phyloP scores from a whole-genome alignment of 2,888 invertebrate species.

The Platycnemis pennipes region DNA sequence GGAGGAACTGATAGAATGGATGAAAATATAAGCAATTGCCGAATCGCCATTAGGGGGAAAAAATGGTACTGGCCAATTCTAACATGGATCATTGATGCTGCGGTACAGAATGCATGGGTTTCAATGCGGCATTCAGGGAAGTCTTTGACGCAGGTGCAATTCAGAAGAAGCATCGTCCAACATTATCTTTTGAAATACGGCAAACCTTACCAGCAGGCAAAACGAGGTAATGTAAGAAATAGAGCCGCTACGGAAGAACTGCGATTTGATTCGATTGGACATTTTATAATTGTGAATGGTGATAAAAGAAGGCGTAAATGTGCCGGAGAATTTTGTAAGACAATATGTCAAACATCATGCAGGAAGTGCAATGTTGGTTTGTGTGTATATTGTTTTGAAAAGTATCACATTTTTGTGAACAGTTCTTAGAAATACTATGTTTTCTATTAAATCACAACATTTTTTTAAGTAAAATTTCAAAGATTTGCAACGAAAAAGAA shows the following conservation, averaged over 20 bases:
- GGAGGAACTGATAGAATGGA: not conserved
- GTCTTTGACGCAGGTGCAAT: not conserved
- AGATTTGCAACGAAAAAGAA: too few species aligned
- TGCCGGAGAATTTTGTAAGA: not conserved
- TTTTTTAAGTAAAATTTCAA: too few species aligned
- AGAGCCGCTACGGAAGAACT: not conserved
- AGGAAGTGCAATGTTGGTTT: not conserved
- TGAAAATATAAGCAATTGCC: not conserved
- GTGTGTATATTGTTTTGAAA: not conserved
- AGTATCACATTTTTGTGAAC: not conserved
- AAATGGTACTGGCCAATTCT: slow-evolving; percentile 34
- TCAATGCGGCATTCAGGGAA: not conserved
- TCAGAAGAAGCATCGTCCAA: not conserved
- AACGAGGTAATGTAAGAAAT: not conserved
- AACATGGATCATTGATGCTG: slow-evolving; percentile 16
- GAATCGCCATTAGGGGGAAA: slow-evolving; percentile 7
- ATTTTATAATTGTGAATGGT: not conserved
- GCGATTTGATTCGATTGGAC: not conserved
- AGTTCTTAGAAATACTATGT: not conserved
- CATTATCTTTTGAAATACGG: not conserved
- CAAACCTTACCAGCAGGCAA: not conserved
- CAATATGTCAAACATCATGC: not conserved
- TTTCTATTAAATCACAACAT: too few species aligned
- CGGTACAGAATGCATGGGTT: not conserved
- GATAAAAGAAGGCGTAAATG: not conserved